A percentile compares a stretch with the other conserved stretches of the same genome.
Conservation (phyloP, 2,797 vertebrate species). For the Odontamblyopus rebecca region DNA sequence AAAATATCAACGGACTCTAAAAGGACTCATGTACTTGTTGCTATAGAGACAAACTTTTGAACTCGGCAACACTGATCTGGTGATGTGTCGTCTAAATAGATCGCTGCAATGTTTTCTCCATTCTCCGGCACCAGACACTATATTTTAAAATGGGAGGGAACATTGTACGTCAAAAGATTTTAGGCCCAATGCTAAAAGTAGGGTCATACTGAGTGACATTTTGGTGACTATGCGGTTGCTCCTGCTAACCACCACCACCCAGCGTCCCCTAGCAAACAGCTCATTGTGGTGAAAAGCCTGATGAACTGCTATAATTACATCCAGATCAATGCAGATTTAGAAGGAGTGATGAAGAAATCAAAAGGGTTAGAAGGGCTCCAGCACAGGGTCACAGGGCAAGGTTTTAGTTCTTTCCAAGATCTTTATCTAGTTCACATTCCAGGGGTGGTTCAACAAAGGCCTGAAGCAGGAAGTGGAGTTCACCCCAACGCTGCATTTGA, state of each 20-base stretch:
- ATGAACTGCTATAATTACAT: constrained; percentile 57
- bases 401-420: constrained; percentile 55
- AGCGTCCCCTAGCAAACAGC: constrained; percentile 67
- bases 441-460: constrained; percentile 41
- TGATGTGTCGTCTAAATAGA: background rate
- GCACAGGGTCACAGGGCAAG: constrained; percentile 15
- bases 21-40: too few species aligned
- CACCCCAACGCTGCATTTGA: constrained; percentile 33
- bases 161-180: background rate
- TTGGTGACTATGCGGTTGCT: constrained; percentile 51
- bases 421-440: constrained; percentile 66
- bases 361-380: constrained; percentile 10
- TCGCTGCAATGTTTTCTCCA: background rate
- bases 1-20: too few species aligned
- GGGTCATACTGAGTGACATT: constrained; percentile 18
- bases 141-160: background rate
- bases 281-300: constrained; percentile 37
- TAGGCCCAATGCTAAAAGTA: background rate
- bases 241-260: constrained; percentile 52
- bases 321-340: constrained; percentile 46
- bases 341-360: constrained; percentile 23
- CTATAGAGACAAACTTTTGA: background rate
- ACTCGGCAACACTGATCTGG: background rate
- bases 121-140: background rate
- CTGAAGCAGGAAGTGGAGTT: constrained; percentile 33